Base-by-base conservation (phyloP, 2,888 invertebrate genomes). In the Argyresthia albistria region DNA sequence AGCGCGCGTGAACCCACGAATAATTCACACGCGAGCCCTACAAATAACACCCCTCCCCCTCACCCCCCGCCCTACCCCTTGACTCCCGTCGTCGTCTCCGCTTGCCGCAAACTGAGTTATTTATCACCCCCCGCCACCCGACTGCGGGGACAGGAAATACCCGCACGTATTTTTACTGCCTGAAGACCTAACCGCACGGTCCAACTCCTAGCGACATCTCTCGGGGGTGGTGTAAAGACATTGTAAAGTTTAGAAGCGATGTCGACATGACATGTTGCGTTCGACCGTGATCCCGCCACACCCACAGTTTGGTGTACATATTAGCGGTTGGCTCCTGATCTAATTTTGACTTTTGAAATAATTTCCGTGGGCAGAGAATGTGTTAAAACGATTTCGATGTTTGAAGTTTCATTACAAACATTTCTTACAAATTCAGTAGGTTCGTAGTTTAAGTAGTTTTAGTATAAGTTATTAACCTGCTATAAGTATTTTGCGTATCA, bases 21-120 rank as follows among this genome's bases (percentile, higher is more conserved):
- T 87, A 86, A 87, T 84, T 87, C 86, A 84, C 86, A 87, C 83
- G 86, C 83, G 80, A 84, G 81, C 82, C 82, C 81, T 83, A 84
- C 83, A 82, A 83, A 84, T 83, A 84, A 81, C 79, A 75, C 70
- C 67, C 66, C 59, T 64, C 54, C 66, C 64, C 65, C 67, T 57
- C 63, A 58, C 59, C 51, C 56, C 54, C 58, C 58, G 59, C 53
- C 58, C 55, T 58, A 59, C 56, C 57, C 25, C 25, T 25, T 6
- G 25, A 25, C 25, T 25, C 25, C 25, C 58, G 51, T 49, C 58
- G 35, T 35, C 47, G 37, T 50, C 42, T 42, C 50, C 35, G 14
- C 25, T 50, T 25, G 51, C 52, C 82, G 72, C 83, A 83, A 83
- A 81, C 82, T 83, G 79, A 83, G 80, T 83, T 82, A 83, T 83